A percentile compares a stretch with the other conserved stretches of the same genome.
These are phyloP conservation scores for Ictalurus furcatus DNA, from an alignment of 2,113 vertebrate genomes.

Conservation along the genomic window DNA sequence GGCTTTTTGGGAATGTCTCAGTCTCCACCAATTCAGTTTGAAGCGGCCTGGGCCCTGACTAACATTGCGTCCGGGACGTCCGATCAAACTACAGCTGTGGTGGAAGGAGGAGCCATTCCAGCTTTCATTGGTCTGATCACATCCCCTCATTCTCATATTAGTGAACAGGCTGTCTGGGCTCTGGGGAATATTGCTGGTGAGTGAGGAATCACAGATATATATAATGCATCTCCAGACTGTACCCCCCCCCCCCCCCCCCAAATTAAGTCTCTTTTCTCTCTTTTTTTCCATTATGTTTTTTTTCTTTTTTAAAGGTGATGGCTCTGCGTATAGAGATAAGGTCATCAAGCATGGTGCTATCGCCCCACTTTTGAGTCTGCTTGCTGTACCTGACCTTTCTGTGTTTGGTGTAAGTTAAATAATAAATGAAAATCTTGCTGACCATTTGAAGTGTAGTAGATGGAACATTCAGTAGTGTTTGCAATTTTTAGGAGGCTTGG, in stretches of 20 bases:
- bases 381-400: conserved; percentile 85
- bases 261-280: too few species aligned
- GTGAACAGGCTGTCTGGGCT: conserved; percentile 78
- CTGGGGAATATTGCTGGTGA: conserved; percentile 79
- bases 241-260: too few species aligned
- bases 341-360: conserved; percentile 94
- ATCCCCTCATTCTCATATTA: conserved; percentile 75
- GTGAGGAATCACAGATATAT: background rate
- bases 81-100: conserved; percentile 92
- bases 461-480: background rate
- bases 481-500: background rate
- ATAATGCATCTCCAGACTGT: background rate
- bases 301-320: conserved; percentile 80
- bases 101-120: conserved; percentile 88
- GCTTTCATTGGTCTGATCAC: conserved; percentile 74
- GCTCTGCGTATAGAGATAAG: conserved; percentile 84
- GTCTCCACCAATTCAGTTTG: conserved; percentile 91
- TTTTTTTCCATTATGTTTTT: background rate
- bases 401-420: conserved; percentile 79
- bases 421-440: background rate
- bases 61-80: conserved; percentile 96
- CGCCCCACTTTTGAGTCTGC: conserved; percentile 81
- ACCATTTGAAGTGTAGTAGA: background rate
- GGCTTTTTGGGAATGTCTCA: conserved; percentile 80
- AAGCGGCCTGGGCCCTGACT: conserved; percentile 96